Percentiles rank a stretch among this genome's conserved stretches.
Conservation (phyloP, 2,113 vertebrate species). For the Cyrtonyx montezumae region DNA sequence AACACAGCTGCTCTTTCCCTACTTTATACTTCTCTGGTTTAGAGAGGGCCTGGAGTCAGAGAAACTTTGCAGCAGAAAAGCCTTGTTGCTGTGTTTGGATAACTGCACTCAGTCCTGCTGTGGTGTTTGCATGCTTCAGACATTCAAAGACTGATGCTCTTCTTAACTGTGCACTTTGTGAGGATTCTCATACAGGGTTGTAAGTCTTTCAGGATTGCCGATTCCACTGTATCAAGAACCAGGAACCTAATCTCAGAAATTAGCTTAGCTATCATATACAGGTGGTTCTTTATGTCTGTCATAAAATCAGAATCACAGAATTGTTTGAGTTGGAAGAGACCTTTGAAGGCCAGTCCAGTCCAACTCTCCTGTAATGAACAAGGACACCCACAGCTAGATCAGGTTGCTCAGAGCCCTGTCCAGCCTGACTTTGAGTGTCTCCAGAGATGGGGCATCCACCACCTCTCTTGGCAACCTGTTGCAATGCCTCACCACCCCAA, state of each 20-base stretch:
- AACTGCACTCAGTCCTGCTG: rapidly evolving
- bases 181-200: background rate
- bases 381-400: too few species aligned
- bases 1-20: conserved; percentile 5
- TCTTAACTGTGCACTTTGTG: background rate
- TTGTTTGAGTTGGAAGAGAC: too few species aligned
- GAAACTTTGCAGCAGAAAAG: background rate
- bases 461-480: too few species aligned
- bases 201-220: background rate
- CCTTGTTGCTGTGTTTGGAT: background rate
- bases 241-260: background rate
- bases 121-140: background rate
- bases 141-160: background rate
- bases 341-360: too few species aligned
- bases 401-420: too few species aligned
- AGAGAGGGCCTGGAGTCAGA: background rate
- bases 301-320: too few species aligned
- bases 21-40: background rate
- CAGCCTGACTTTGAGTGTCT: too few species aligned
- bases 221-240: background rate
- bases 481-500: too few species aligned
- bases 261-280: background rate
- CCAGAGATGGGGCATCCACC: too few species aligned
- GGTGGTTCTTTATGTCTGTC: too few species aligned
- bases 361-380: too few species aligned